Conservation (phyloP, 1,140 invertebrate genomes). For the Lithobius niger region DNA sequence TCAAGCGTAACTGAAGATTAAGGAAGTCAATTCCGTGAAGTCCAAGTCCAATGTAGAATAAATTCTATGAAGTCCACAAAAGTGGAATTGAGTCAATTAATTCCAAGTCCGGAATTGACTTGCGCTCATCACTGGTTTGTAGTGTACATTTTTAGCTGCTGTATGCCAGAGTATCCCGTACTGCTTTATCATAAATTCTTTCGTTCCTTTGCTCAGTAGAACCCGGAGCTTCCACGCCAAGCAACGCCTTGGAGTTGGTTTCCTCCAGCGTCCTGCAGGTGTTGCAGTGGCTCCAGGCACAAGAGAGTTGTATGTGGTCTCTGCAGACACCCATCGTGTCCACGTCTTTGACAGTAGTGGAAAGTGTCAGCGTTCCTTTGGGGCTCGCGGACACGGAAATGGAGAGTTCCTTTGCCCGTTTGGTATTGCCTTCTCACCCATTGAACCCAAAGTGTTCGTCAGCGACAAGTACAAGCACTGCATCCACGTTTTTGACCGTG, state of each 20-base stretch:
- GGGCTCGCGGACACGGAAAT: constrained; percentile 37
- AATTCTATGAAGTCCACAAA: no score
- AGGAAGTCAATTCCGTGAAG: no score
- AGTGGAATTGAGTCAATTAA: no score
- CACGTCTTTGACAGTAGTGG: constrained; percentile 42
- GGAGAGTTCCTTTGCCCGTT: constrained; percentile 46
- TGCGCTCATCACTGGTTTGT: no score
- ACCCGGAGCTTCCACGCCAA: neutral
- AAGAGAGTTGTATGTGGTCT: constrained; percentile 39
- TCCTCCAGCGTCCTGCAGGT: constrained; percentile 39
- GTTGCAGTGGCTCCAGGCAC: constrained; percentile 43
- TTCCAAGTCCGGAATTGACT: no score
- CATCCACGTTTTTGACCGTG: constrained; percentile 53
- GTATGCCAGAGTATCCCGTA: no score
- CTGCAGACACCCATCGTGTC: constrained; percentile 40
- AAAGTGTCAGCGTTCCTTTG: constrained; percentile 30
- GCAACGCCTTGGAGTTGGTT: neutral
- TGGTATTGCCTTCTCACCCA: constrained; percentile 47
- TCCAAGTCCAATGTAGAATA: no score
- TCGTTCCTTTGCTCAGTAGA: no score
- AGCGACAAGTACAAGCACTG: constrained; percentile 60
- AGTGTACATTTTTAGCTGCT: no score
- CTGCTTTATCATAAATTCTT: no score
- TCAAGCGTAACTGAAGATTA: no score
- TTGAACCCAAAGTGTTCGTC: constrained; percentile 45